Evolutionary conservation across 2,888 invertebrate genomes (phyloP).

Genomic region (Drosophila mercatorum): DNA sequence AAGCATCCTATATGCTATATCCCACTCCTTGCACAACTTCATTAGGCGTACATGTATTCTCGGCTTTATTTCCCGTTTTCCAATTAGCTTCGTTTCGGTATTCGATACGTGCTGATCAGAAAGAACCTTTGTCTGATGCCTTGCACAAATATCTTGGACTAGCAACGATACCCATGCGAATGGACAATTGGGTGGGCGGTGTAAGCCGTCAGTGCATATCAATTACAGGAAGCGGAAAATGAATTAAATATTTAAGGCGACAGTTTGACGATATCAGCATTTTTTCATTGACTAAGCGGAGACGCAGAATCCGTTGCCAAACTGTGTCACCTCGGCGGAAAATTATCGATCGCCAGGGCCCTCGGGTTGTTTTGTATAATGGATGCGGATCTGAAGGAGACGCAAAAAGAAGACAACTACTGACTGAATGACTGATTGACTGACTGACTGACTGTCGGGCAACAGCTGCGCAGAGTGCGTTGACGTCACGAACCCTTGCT

Average conservation of each 20-base stretch:
- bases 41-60: slow-evolving; percentile 1
- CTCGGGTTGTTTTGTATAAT: slow-evolving; percentile 43
- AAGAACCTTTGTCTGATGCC: neutral
- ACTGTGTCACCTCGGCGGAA: slow-evolving; percentile 67
- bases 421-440: slow-evolving; percentile 37
- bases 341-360: slow-evolving; percentile 26
- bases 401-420: slow-evolving; percentile 36
- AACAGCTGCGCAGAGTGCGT: slow-evolving; percentile 70
- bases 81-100: slow-evolving; percentile 4
- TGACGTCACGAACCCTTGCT: slow-evolving; percentile 63
- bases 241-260: slow-evolving; percentile 63
- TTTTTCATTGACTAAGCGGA: slow-evolving; percentile 46
- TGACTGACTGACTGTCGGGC: slow-evolving; percentile 35
- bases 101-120: slow-evolving; percentile 1
- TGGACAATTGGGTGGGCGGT: slow-evolving; percentile 21
- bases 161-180: slow-evolving; percentile 8
- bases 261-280: slow-evolving; percentile 34
- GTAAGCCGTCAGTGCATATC: slow-evolving; percentile 44
- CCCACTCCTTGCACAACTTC: neutral
- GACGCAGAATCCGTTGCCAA: slow-evolving; percentile 15
- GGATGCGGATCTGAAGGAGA: slow-evolving; percentile 39
- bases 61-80: neutral
- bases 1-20: neutral
- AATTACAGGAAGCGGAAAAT: slow-evolving; percentile 68
- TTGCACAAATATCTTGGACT: neutral